phyloP scores from a whole-genome alignment of 2,113 vertebrate genomes.

The Capreolus pygargus region DNA sequence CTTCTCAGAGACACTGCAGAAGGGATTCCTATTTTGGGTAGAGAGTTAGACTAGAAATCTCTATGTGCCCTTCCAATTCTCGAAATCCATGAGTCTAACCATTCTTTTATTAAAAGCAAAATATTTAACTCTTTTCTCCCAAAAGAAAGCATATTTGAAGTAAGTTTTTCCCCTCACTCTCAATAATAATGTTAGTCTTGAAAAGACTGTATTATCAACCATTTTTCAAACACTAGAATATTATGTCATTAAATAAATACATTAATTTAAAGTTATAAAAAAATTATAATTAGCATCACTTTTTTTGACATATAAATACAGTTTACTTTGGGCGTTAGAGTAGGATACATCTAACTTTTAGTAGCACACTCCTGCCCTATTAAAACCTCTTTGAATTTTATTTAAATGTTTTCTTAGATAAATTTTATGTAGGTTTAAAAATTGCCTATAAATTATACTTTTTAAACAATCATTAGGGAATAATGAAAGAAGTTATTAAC shows the following conservation, averaged over 20 bases:
- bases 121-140: neutral
- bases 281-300: neutral
- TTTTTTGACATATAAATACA: neutral
- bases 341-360: neutral
- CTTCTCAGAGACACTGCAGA: neutral
- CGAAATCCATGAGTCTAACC: neutral
- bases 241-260: neutral
- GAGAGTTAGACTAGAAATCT: slow-evolving; percentile 19
- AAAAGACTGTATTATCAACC: neutral
- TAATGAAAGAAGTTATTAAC: neutral
- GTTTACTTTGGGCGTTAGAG: neutral
- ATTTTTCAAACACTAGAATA: neutral
- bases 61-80: slow-evolving; percentile 7
- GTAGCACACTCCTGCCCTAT: neutral
- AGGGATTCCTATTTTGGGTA: slow-evolving; percentile 34
- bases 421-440: neutral
- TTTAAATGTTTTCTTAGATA: neutral
- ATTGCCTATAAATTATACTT: neutral
- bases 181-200: neutral
- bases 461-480: neutral
- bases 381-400: neutral
- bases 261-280: neutral
- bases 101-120: slow-evolving; percentile 2
- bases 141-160: neutral
- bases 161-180: neutral